A percentile compares a stretch with the other conserved stretches of the same genome.
Evolutionary conservation across 2,888 invertebrate genomes (phyloP).

Genomic region (Amorpha juglandis): DNA sequence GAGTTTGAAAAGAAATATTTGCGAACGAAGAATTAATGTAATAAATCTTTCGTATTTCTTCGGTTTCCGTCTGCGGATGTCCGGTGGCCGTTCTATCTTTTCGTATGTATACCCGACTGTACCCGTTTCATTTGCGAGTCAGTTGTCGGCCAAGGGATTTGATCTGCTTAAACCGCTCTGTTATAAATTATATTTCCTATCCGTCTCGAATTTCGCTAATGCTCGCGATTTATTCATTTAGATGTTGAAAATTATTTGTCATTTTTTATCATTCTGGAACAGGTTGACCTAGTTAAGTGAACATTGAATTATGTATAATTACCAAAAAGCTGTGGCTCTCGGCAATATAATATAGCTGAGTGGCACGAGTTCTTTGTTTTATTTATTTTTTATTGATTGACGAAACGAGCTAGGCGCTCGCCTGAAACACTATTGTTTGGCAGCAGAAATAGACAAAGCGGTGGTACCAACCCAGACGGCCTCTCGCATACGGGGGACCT

Average conservation of each 20-base stretch:
- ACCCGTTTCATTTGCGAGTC: conserved; percentile 24
- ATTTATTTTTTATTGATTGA: no score
- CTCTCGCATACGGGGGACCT: no score
- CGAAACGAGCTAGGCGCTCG: no score
- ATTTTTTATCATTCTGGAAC: conserved; percentile 9
- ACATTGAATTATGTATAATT: background rate
- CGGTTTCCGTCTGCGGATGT: conserved; percentile 21
- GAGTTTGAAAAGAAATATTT: conserved; percentile 11
- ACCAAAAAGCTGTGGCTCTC: background rate
- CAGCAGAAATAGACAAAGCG: no score
- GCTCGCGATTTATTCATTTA: conserved; percentile 32
- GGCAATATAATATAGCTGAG: no score
- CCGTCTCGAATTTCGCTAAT: conserved; percentile 32
- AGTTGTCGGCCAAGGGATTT: conserved; percentile 34
- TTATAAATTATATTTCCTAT: conserved; percentile 34
- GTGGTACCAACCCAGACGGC: no score
- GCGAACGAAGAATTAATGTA: conserved; percentile 22
- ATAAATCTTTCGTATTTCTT: conserved; percentile 24
- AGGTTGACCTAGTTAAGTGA: background rate
- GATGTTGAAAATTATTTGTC: conserved; percentile 12
- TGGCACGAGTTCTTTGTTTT: no score
- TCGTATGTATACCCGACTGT: conserved; percentile 16
- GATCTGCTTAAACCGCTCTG: conserved; percentile 32
- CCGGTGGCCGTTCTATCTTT: conserved; percentile 21
- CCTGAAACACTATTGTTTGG: no score